Evolutionary conservation across 1,140 invertebrate species (phyloP).

Genomic region (Leptonema lineaticorne): DNA sequence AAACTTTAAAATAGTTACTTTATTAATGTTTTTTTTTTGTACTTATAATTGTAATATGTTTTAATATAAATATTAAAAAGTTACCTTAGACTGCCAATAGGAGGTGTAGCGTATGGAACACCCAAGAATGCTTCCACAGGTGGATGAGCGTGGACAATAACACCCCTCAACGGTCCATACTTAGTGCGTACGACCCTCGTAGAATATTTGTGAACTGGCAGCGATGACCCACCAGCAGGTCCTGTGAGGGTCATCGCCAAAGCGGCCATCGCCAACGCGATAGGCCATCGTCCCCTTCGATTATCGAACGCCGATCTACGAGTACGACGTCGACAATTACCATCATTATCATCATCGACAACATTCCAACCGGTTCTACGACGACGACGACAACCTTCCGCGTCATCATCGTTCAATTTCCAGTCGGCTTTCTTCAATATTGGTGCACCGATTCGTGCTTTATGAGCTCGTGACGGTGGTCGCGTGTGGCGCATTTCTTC

Average conservation of each 20-base stretch:
- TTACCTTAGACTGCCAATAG: constrained; percentile 54
- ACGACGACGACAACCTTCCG: too few species aligned
- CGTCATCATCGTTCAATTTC: too few species aligned
- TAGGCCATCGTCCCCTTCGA: constrained; percentile 57
- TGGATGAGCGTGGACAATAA: constrained; percentile 73
- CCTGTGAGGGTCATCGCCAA: constrained; percentile 42
- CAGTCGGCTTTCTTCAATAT: neutral
- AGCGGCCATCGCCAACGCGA: constrained; percentile 43
- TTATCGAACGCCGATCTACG: too few species aligned
- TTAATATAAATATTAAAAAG: too few species aligned
- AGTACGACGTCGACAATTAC: too few species aligned
- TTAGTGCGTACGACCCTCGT: constrained; percentile 80
- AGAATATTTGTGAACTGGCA: constrained; percentile 69
- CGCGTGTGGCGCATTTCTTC: constrained; percentile 26
- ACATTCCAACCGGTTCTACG: neutral
- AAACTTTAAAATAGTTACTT: too few species aligned
- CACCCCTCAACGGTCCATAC: constrained; percentile 82
- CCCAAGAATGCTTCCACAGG: constrained; percentile 93
- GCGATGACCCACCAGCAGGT: constrained; percentile 46
- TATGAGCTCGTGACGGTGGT: constrained; percentile 2
- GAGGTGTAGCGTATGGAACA: constrained; percentile 81
- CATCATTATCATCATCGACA: neutral
- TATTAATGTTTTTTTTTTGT: too few species aligned
- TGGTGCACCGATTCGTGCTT: neutral
- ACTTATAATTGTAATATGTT: too few species aligned